Base-by-base conservation (phyloP, 2,797 vertebrate species). In the Kryptopterus vitreolus region DNA sequence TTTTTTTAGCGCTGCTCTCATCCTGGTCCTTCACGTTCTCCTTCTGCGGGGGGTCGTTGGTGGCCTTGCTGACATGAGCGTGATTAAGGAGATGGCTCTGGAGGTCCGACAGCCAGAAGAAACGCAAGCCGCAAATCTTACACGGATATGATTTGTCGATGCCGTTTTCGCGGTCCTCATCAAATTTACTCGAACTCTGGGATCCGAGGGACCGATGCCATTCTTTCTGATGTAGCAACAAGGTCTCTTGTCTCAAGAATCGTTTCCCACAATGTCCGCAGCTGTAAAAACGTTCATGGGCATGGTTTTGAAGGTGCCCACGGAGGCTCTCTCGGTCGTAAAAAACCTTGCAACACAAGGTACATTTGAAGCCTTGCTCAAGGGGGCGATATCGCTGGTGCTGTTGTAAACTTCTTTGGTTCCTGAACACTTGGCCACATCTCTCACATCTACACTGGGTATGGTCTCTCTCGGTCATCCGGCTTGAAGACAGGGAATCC, bases 61-160 rank as follows among this genome's bases (percentile, higher is more conserved):
- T 43, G 24, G 76, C 26, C 68, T 81, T 79, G 33, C 43, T 81
- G 61, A 83, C 76, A 70, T 86, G 68, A 62, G 86, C 83, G 84
- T 89, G 88, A 79, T 82, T 86, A 55, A 85, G 83, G 31, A 86
- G 74, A 70, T 89, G 94, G 62, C 88, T 90, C 82, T 95, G 94
- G 80, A 93, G 91, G 87, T 95, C 94, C 77, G 94, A 93, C 73
- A 95, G 87, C 94, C 94, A 95, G 85, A 95, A 94, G 83, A 95
- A 95, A 61, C 83, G 86, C 43, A 93, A 85, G 71, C 90, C 92
- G 83, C 94, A 95, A 66, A 92, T 91, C 81, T 88, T 92, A 85
- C 94, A 95, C 48, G 89, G 74, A 79, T 94, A 95, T 6, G 87
- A 89, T 89, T 91, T 93, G n/a, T 92, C 91, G 22, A 84, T 55